A percentile compares a stretch with the other conserved stretches of the same genome.
These are phyloP conservation scores for Zaprionus gabonicus DNA, from an alignment of 1,140 invertebrate genomes.

Conservation along the genomic window DNA sequence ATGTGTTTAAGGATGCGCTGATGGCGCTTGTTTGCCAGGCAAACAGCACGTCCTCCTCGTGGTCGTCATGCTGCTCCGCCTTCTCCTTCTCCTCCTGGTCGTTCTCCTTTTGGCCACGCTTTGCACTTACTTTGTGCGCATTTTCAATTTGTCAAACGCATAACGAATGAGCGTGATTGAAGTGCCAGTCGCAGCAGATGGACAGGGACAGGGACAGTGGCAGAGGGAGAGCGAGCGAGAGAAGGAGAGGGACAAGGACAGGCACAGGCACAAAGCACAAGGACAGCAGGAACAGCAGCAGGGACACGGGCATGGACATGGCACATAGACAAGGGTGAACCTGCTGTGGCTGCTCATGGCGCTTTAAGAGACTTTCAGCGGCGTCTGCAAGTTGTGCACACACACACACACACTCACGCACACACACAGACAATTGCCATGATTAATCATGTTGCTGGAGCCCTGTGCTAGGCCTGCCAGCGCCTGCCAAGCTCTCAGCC, in stretches of 20 bases:
- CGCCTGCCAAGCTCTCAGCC: constrained; percentile 7
- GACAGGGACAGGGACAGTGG: constrained; percentile 16
- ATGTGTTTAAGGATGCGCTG: constrained; percentile 60
- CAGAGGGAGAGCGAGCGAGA: not conserved
- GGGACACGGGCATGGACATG: constrained; percentile 21
- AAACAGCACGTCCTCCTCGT: constrained; percentile 41
- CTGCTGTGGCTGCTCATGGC: constrained; percentile 13
- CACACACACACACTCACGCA: not conserved
- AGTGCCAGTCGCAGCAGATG: constrained; percentile 56
- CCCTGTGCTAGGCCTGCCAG: constrained; percentile 17
- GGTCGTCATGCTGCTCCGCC: not conserved
- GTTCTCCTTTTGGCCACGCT: constrained; percentile 24
- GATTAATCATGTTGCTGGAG: constrained; percentile 63
- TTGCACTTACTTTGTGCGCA: constrained; percentile 65
- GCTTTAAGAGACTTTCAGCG: constrained; percentile 48
- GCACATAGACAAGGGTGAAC: constrained; percentile 1
- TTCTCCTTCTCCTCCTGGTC: not conserved
- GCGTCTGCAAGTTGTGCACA: constrained; percentile 48
- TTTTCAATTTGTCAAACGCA: constrained; percentile 81
- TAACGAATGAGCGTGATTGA: constrained; percentile 76
- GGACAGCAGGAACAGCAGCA: not conserved
- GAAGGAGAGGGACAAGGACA: not conserved
- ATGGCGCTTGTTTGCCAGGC: constrained; percentile 49
- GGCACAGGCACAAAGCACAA: constrained; percentile 3
- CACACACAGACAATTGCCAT: constrained; percentile 58